Evolutionary conservation across 2,797 vertebrate species (phyloP).

Genomic region (Acanthornis magna): DNA sequence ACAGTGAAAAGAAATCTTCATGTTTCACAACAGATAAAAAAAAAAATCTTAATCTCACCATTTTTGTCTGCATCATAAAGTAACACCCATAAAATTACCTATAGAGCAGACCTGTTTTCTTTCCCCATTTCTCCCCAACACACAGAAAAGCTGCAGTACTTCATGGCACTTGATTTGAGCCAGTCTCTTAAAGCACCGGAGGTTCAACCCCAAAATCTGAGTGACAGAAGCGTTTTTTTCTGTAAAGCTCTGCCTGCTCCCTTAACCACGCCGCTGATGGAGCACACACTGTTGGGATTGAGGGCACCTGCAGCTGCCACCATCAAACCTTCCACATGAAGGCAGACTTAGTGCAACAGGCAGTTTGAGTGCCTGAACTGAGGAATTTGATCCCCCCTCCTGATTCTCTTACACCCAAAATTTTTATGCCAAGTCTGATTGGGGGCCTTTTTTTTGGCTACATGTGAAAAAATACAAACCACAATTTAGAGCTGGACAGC

Average conservation of each 20-base stretch:
- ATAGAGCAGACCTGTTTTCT: neutral
- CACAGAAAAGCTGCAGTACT: neutral
- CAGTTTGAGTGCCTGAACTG: neutral
- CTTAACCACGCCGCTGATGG: fast-evolving
- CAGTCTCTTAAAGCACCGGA: neutral
- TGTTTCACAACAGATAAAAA: neutral
- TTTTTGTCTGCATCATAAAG: neutral
- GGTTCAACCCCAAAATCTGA: neutral
- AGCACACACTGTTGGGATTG: neutral
- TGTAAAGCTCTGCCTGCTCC: neutral
- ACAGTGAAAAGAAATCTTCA: neutral
- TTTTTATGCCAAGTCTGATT: neutral
- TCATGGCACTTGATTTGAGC: neutral
- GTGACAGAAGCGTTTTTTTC: neutral
- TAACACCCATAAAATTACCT: neutral
- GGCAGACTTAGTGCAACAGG: neutral
- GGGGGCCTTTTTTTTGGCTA: neutral
- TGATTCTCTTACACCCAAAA: neutral
- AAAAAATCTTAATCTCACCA: neutral
- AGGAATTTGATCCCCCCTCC: neutral
- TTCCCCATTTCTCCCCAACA: neutral
- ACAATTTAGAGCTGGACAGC: neutral
- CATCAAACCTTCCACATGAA: neutral
- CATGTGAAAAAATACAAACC: neutral
- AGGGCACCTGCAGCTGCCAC: neutral